Percentiles rank a stretch among this genome's conserved stretches.
Evolutionary conservation across 2,888 invertebrate species (phyloP).

Genomic region (Sceliomorpha sp.): DNA sequence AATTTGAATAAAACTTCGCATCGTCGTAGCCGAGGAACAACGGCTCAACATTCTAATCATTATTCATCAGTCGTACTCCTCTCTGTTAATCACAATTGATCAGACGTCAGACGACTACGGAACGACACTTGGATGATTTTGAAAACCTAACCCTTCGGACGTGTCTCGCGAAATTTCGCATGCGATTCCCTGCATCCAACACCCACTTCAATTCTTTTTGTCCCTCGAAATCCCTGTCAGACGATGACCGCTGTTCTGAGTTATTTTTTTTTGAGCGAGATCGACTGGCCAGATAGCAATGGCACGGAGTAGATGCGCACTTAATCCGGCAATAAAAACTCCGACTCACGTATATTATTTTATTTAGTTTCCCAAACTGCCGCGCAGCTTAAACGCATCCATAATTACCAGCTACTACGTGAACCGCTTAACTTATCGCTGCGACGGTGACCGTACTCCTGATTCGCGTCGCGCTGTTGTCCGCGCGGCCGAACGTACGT

Average conservation of each 20-base stretch:
- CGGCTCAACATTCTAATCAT: no score
- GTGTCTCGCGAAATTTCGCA: no score
- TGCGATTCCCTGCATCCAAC: slow-evolving; percentile 22
- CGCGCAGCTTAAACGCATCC: slow-evolving; percentile 79
- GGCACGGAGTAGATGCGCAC: slow-evolving; percentile 67
- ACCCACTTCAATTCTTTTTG: slow-evolving; percentile 52
- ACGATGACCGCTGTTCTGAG: slow-evolving; percentile 51
- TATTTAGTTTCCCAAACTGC: slow-evolving; percentile 79
- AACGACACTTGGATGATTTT: not conserved
- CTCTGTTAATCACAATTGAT: no score
- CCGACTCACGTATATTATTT: slow-evolving; percentile 79
- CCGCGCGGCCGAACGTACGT: slow-evolving; percentile 51
- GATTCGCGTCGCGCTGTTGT: slow-evolving; percentile 44
- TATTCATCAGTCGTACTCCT: no score
- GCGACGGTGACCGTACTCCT: slow-evolving; percentile 38
- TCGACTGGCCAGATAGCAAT: slow-evolving; percentile 68
- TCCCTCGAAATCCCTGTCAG: slow-evolving; percentile 52
- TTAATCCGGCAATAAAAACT: slow-evolving; percentile 78
- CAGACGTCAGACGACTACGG: no score
- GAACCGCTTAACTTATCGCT: slow-evolving; percentile 76
- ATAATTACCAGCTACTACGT: slow-evolving; percentile 78
- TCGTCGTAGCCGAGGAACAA: no score
- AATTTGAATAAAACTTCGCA: no score
- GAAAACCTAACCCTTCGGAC: no score
- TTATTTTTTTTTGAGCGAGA: slow-evolving; percentile 62